A percentile compares a stretch with the other conserved stretches of the same genome.
phyloP scores from a whole-genome alignment of 2,797 vertebrate genomes.

The Argyrosomus regius region DNA sequence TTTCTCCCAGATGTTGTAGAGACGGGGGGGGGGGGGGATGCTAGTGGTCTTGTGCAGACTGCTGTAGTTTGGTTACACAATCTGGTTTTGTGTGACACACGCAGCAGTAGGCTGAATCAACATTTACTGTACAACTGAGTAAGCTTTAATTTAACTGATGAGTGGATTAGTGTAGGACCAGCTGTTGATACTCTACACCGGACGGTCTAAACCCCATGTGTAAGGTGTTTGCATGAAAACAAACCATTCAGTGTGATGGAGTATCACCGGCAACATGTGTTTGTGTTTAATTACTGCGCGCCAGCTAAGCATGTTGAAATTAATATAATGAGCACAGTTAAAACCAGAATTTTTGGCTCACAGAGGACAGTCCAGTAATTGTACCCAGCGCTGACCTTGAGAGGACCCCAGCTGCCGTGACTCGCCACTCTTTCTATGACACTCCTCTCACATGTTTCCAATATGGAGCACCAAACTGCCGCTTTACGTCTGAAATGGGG shows the following conservation, averaged over 20 bases:
- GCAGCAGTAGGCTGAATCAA: slow-evolving; percentile 59
- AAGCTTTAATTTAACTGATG: slow-evolving; percentile 79
- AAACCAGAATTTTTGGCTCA: slow-evolving; percentile 16
- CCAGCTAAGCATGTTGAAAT: slow-evolving; percentile 47
- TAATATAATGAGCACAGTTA: slow-evolving; percentile 25
- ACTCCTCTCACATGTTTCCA: slow-evolving; percentile 80
- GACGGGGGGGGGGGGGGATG: slow-evolving; percentile 17
- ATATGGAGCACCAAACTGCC: slow-evolving; percentile 74
- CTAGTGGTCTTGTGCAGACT: slow-evolving; percentile 6
- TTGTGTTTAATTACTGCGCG: slow-evolving; percentile 50
- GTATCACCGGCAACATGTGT: slow-evolving; percentile 50
- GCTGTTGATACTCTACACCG: slow-evolving; percentile 67
- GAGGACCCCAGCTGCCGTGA: slow-evolving; percentile 66
- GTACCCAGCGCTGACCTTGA: slow-evolving; percentile 46
- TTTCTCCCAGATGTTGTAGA: slow-evolving; percentile 41
- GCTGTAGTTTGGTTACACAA: slow-evolving; percentile 36
- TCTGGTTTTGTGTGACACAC: slow-evolving; percentile 46
- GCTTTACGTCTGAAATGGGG: slow-evolving; percentile 80
- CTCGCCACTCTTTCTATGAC: slow-evolving; percentile 58
- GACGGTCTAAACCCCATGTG: slow-evolving; percentile 58
- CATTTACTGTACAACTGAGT: slow-evolving; percentile 62
- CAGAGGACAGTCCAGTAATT: slow-evolving; percentile 12
- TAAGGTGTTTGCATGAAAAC: slow-evolving; percentile 64
- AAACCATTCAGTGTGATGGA: slow-evolving; percentile 40
- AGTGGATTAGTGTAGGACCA: slow-evolving; percentile 76